Evolutionary conservation across 2,797 vertebrate genomes (phyloP).

Genomic region (Chelonia mydas): DNA sequence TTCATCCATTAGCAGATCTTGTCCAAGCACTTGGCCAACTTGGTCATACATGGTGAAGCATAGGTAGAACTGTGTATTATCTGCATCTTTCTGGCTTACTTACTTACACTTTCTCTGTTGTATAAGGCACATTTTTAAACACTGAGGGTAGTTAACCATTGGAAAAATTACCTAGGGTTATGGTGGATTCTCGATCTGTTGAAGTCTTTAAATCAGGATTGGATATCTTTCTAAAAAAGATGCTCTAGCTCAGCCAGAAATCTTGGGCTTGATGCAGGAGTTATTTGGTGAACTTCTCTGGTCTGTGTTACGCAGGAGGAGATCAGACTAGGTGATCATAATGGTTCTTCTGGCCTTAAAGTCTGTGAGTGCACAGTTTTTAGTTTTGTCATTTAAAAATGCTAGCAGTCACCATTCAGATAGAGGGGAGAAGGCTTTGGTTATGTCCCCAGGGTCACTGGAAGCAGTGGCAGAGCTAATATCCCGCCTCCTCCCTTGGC

Average conservation of each 20-base stretch:
- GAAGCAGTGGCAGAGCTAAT: too few species aligned
- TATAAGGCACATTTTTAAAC: background rate
- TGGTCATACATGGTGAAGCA: background rate
- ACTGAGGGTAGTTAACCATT: background rate
- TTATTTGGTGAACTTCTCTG: background rate
- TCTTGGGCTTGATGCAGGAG: background rate
- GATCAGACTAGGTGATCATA: background rate
- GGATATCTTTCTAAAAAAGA: background rate
- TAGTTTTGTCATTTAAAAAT: background rate
- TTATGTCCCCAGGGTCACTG: slow-evolving; percentile 6
- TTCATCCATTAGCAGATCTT: background rate
- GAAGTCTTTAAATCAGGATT: background rate
- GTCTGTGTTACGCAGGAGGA: background rate
- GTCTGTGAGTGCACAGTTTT: background rate
- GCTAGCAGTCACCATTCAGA: background rate
- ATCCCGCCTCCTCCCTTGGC: too few species aligned
- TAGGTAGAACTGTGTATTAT: background rate
- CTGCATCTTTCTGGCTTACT: background rate
- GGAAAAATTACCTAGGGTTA: background rate
- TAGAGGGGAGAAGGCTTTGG: slow-evolving; percentile 2
- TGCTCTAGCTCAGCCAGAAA: background rate
- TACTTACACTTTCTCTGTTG: background rate
- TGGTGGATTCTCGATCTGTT: background rate
- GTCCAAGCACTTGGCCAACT: background rate
- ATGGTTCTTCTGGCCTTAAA: background rate